Conservation (phyloP, 2,888 invertebrate species). For the Drosophila greeni region DNA sequence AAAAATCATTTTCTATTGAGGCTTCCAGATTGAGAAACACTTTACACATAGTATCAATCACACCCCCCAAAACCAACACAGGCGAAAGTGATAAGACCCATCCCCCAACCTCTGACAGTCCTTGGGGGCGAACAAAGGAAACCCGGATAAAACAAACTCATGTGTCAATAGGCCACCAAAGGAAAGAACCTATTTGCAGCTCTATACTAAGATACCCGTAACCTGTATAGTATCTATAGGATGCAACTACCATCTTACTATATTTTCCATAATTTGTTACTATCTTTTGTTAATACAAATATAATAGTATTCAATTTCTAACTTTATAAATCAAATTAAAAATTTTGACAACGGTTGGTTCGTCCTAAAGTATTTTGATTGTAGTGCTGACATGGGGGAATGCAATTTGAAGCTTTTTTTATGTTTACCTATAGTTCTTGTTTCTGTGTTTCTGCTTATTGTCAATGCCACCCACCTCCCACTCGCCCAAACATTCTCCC, state of each 20-base stretch:
- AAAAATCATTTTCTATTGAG: constrained; percentile 27
- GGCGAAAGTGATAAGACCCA: constrained; percentile 13
- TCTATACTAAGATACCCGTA: too few relatives aligned
- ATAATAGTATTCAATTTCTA: background rate
- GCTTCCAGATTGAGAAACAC: constrained; percentile 13
- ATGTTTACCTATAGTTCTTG: constrained; percentile 1
- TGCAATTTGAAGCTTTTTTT: constrained; percentile 23
- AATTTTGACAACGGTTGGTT: background rate
- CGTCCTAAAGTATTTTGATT: background rate
- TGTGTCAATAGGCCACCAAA: background rate
- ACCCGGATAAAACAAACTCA: constrained; percentile 14
- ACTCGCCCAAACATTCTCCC: constrained; percentile 34
- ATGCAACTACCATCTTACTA: background rate
- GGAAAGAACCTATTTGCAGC: background rate
- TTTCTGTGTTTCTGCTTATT: constrained; percentile 17
- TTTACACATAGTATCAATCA: constrained; percentile 10
- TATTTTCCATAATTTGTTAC: background rate
- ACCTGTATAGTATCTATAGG: background rate
- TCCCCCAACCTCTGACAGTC: constrained; percentile 24
- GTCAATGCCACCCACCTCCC: constrained; percentile 32
- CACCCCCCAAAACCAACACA: constrained; percentile 25
- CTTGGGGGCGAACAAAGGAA: constrained; percentile 31
- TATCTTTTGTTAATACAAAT: too few relatives aligned
- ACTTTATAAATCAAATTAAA: background rate
- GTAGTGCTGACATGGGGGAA: constrained; percentile 27